Conservation (phyloP, 1,140 invertebrate genomes). For the Papilio aristodemus region DNA sequence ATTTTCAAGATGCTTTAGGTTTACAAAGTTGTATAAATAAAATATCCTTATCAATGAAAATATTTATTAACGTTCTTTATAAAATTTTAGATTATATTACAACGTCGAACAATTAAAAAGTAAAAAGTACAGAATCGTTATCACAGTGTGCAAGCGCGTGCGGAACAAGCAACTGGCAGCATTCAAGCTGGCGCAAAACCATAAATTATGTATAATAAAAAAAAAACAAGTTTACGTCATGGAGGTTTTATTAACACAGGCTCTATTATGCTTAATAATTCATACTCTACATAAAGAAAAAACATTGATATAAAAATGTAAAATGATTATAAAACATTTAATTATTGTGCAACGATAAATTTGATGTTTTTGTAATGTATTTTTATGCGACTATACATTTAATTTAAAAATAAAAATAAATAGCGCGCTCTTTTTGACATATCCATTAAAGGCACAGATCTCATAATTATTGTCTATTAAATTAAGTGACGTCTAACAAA, state of each 20-base stretch:
- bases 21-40: not conserved
- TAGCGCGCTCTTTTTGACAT: not conserved
- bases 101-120: not conserved
- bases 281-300: not conserved
- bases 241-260: not conserved
- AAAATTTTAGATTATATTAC: not conserved
- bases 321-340: not conserved
- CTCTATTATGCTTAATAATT: not conserved
- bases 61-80: conserved; percentile 23
- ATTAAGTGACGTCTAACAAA: not conserved
- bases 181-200: not conserved
- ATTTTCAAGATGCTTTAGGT: not conserved
- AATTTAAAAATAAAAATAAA: not conserved
- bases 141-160: conserved; percentile 29
- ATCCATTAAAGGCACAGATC: conserved; percentile 2
- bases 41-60: not conserved
- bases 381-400: too few species aligned
- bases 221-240: not conserved
- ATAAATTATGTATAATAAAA: conserved; percentile 2
- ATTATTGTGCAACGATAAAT: not conserved
- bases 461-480: conserved; percentile 15
- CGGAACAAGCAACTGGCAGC: conserved; percentile 18
- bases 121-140: conserved; percentile 7
- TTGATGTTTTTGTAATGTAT: too few species aligned
- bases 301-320: not conserved